Evolutionary conservation across 1,140 invertebrate species (phyloP).

Genomic region (Hydropsyche tenuis): DNA sequence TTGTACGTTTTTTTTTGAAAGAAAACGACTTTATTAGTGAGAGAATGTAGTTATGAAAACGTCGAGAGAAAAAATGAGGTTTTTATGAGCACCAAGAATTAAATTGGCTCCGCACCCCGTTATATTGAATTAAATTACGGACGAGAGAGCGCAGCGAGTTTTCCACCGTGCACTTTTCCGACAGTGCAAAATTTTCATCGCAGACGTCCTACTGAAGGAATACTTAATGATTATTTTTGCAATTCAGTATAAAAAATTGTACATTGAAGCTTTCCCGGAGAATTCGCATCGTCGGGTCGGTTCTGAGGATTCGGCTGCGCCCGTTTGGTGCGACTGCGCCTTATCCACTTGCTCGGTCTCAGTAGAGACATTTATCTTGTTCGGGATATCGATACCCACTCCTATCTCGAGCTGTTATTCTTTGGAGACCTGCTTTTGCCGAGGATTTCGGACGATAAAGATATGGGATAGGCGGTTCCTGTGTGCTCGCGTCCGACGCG

Average conservation of each 20-base stretch:
- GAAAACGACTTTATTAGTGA: constrained; percentile 11
- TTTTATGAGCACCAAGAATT: constrained; percentile 10
- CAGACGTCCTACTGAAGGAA: neutral
- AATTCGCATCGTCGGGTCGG: no score
- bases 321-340: constrained; percentile 34
- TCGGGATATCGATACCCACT: constrained; percentile 47
- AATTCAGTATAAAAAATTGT: no score
- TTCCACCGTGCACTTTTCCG: no score
- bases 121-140: neutral
- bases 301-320: constrained; percentile 11
- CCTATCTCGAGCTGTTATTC: constrained; percentile 47
- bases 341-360: constrained; percentile 43
- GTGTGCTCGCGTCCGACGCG: neutral
- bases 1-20: constrained; percentile 10
- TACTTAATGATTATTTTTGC: no score
- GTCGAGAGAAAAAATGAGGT: neutral
- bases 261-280: no score
- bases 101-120: neutral
- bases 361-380: constrained; percentile 49
- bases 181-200: no score
- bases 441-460: constrained; percentile 42
- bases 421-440: constrained; percentile 37
- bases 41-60: constrained; percentile 23
- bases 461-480: constrained; percentile 39
- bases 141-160: neutral